These are phyloP conservation scores for Omphaloscelis lunosa DNA, from an alignment of 2,888 invertebrate species.

Conservation along the genomic window DNA sequence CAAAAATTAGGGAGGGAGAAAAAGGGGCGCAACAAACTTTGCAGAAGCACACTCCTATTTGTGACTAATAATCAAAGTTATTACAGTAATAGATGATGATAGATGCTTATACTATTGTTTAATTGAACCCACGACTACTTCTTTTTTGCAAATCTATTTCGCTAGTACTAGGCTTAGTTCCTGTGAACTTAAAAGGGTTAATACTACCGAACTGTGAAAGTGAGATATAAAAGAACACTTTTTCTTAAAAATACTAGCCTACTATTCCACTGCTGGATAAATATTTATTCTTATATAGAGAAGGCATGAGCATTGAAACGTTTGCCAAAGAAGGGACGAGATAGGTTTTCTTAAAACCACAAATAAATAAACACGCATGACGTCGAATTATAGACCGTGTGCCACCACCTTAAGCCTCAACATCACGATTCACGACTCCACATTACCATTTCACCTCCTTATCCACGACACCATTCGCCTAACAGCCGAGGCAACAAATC, in stretches of 20 bases:
- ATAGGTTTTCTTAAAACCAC: not conserved
- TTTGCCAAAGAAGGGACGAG: not conserved
- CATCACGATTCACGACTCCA: not conserved
- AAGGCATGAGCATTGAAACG: not conserved
- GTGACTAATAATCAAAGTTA: not conserved
- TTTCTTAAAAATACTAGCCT: not conserved
- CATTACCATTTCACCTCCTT: not conserved
- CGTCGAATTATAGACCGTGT: not conserved
- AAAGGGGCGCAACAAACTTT: not conserved
- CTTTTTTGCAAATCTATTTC: not conserved
- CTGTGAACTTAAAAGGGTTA: not conserved
- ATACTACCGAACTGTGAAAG: not conserved
- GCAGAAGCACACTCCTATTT: not conserved
- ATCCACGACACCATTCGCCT: not conserved
- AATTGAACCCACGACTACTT: no score
- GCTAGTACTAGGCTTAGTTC: not conserved
- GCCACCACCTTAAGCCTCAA: not conserved
- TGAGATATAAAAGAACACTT: no score
- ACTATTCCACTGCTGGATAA: no score
- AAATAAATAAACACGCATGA: not conserved
- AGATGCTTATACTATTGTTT: not conserved
- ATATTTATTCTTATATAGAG: not conserved
- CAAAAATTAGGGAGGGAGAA: not conserved
- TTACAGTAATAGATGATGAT: not conserved
- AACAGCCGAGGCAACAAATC: conserved; percentile 34